Evolutionary conservation across 2,113 vertebrate genomes (phyloP).

Genomic region (Sinocyclocheilus anophthalmus): DNA sequence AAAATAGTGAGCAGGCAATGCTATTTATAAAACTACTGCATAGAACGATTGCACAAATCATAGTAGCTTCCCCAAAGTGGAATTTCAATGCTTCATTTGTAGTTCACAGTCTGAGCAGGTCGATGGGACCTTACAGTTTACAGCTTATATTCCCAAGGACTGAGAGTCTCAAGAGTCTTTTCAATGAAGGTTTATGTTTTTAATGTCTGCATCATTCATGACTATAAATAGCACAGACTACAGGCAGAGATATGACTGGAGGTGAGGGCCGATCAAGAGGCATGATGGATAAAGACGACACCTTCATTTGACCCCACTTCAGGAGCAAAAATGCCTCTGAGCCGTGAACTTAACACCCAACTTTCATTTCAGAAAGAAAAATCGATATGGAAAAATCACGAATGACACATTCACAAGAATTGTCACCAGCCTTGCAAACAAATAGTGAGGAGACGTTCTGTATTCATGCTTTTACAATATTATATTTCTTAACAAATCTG

Average conservation of each 20-base stretch:
- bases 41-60: conserved; percentile 28
- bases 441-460: not conserved
- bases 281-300: not conserved
- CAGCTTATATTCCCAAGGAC: not conserved
- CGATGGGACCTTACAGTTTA: not conserved
- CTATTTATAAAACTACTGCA: conserved; percentile 44
- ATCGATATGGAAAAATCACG: not conserved
- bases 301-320: not conserved
- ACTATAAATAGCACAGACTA: not conserved
- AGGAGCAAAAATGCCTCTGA: not conserved
- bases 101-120: not conserved
- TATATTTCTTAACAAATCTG: not conserved
- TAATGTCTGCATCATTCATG: not conserved
- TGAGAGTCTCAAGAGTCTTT: not conserved
- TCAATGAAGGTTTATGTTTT: not conserved
- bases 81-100: conserved; percentile 1
- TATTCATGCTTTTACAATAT: not conserved
- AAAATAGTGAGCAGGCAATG: conserved; percentile 41
- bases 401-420: not conserved
- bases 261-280: not conserved
- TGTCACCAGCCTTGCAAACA: not conserved
- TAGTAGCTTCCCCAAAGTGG: conserved; percentile 11
- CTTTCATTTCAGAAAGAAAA: not conserved
- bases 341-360: not conserved
- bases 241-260: not conserved